Conservation (phyloP, 2,113 vertebrate genomes). For the Rattus norvegicus region GRCr8 NC_086020.1:12059001-12059500, state of each 20-base stretch:
- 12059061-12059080: neutral
- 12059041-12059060: neutral
- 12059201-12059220: neutral
- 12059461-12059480: neutral
- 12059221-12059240: neutral
- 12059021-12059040: neutral
- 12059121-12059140: neutral
- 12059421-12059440: neutral
- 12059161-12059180: neutral
- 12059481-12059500: neutral
- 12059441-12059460: neutral
- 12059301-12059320: neutral
- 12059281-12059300: neutral
- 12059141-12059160: neutral
- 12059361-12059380: neutral
- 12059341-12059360: neutral
- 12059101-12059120: neutral
- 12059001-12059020: neutral
- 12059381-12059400: slow-evolving; percentile 29
- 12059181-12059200: neutral
- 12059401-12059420: neutral
- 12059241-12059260: neutral
- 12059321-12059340: neutral
- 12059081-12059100: neutral
- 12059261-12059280: neutral